Base-by-base conservation (phyloP, 2,113 vertebrate genomes). In the Phodopus roborovskii region DNA sequence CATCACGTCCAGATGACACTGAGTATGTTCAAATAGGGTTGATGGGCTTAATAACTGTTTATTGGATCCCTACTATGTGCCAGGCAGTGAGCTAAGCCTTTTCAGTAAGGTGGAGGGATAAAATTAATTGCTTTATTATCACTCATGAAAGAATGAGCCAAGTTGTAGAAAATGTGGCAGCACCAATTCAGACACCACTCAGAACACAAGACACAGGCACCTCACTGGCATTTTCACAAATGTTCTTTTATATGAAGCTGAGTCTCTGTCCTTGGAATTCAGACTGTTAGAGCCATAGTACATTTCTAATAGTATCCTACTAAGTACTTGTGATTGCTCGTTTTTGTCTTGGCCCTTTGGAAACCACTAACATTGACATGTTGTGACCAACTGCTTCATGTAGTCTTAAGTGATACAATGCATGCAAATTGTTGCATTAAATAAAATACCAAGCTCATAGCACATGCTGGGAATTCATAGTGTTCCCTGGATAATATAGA, bases 71-170 rank as follows among this genome's bases (percentile, higher is more conserved):
- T 75, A 39, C 68, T 90, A 2, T 85, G 33, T 82, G 78, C 48
- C 73, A 94, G 81, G 64, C 33, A 20, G 91, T 78, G 81, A 88
- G 90, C 74, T 79, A 89, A 87, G 64, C 66, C 77, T 95, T 45
- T 42, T 78, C 84, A 77, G 42, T 71, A 26, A 78, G 53, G n/a
- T 78, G 26, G 66, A 26, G 33, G n/a, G 64, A 93, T 95, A 36
- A 75, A 64, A 60, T 58, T 79, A 87, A 88, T 81, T 45, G 20
- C 19, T 39, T 94, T 88, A 68, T 17, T 58, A 19, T 91, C 39
- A 12, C 26, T 30, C 24, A 58, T 92, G 56, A 94, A 95, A 87
- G 39, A 88, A 88, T 82, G 53, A 53, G 6, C 33, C 92, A 78
- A 6, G 10, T 56, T 88, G 56, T 85, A 20, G 36, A 92, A 87